Evolutionary conservation across 2,888 invertebrate species (phyloP), one percentile per base, ranked within the genome.

Genomic region (Ophion ellenae): DNA sequence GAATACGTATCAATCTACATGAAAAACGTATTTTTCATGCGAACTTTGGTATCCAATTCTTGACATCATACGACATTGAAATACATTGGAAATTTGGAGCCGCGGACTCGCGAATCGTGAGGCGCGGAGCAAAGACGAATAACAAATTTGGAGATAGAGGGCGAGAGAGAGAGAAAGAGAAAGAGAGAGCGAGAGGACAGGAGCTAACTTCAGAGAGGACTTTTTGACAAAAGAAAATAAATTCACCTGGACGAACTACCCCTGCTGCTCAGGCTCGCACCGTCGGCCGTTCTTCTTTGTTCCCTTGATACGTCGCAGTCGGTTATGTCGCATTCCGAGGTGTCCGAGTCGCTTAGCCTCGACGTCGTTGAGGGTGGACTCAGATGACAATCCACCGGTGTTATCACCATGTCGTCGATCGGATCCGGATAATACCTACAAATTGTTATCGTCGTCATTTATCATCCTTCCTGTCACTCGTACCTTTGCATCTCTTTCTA

Each of bases 311-410:
- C 93, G 87, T 94, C 94, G 84, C 92, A 94, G 87, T 94, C 94
- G 81, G 93, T 93, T 93, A 93, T 95, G 91, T 94, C 95, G 93
- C 95, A 96, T 92, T 95, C 96, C 88, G 98, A 98, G 88, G 98
- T 97, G 95, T 99, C 99, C 85, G 98, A 98, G 95, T 98, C 98
- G 90, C 98, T 98, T 89, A 98, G 96, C 90, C 98, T 96, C 91
- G 98, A 97, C 86, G 95, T 96, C 81, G 97, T 98, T 92, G 97
- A 97, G 87, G 97, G 98, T 84, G 99, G 98, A 87, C 98, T 98
- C 91, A 98, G 95, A 94, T 98, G 98, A 89, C 93, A 93, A 94
- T 98, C 98, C 91, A 96, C 96, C 86, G 97, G 96, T 90, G 97
- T 96, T 92, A 97, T 95, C 90, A 96, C 96, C 93, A 96, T 95